Conservation (phyloP, 1,140 invertebrate genomes). For the Drosophila pandora region DNA sequence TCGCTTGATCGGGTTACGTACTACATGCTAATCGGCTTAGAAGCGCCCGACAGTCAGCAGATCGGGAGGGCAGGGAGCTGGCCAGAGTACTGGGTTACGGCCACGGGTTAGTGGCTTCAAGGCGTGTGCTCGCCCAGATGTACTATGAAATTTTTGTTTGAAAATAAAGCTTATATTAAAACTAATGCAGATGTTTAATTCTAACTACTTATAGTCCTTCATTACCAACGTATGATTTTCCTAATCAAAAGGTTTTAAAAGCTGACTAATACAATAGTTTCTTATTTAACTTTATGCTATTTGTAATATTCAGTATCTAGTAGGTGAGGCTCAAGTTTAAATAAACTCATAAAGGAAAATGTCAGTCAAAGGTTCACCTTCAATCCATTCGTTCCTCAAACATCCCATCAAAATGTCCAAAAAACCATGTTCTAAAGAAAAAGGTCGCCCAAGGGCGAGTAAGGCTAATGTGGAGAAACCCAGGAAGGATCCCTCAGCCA, state of each 20-base stretch:
- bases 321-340: no score
- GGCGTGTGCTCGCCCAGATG: constrained; percentile 3
- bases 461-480: not conserved
- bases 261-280: no score
- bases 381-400: not conserved
- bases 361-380: not conserved
- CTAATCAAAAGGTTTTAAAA: not conserved
- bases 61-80: not conserved
- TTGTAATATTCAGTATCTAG: no score
- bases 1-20: constrained; percentile 50
- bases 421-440: not conserved
- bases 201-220: no score
- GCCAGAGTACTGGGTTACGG: constrained; percentile 19
- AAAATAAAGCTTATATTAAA: constrained; percentile 25
- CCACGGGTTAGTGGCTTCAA: constrained; percentile 9
- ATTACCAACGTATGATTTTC: no score
- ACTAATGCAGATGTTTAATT: not conserved
- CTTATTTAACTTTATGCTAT: no score
- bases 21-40: constrained; percentile 46
- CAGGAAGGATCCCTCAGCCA: constrained; percentile 2
- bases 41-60: constrained; percentile 3
- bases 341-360: no score
- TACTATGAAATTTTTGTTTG: constrained; percentile 23
- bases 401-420: constrained; percentile 2
- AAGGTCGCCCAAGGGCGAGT: not conserved